Percentiles rank a stretch among this genome's conserved stretches.
Evolutionary conservation across 1,140 invertebrate species (phyloP).

Genomic region (Anoplophora glabripennis): DNA sequence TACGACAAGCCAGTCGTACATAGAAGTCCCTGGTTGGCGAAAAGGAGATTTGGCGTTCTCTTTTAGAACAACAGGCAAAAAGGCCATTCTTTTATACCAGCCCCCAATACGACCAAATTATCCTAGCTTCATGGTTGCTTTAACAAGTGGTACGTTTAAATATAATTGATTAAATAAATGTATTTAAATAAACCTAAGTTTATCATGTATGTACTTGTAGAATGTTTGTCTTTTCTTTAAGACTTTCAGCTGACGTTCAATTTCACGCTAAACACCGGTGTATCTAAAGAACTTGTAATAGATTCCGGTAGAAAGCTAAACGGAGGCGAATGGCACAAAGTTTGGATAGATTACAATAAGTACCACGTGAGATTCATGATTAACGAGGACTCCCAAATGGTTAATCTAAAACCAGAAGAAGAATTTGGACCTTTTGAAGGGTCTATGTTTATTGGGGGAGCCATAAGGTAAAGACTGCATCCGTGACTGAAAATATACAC

Average conservation of each 20-base stretch:
- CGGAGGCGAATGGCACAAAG: constrained; percentile 91
- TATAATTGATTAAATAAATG: no score
- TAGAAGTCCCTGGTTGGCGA: constrained; percentile 87
- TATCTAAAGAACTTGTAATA: constrained; percentile 73
- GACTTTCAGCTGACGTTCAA: constrained; percentile 86
- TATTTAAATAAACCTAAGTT: no score
- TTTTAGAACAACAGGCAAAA: constrained; percentile 86
- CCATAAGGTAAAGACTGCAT: constrained; percentile 67
- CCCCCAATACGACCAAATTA: constrained; percentile 83
- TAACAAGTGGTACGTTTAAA: constrained; percentile 67
- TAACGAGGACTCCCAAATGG: constrained; percentile 84
- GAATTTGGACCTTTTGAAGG: constrained; percentile 90
- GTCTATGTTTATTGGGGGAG: constrained; percentile 88
- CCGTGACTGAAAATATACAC: background rate
- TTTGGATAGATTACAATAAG: constrained; percentile 90
- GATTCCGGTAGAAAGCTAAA: constrained; percentile 79
- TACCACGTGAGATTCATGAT: constrained; percentile 93
- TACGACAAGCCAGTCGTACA: constrained; percentile 86
- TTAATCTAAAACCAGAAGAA: constrained; percentile 78
- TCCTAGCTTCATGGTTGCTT: constrained; percentile 84
- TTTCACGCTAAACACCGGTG: constrained; percentile 82
- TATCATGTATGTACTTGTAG: no score
- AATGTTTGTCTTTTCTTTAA: constrained; percentile 49
- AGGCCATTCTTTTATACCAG: constrained; percentile 86
- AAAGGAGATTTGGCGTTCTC: constrained; percentile 90